These are phyloP conservation scores for Dipus sagitta DNA, from an alignment of 2,797 vertebrate genomes.

Conservation along the genomic window DNA sequence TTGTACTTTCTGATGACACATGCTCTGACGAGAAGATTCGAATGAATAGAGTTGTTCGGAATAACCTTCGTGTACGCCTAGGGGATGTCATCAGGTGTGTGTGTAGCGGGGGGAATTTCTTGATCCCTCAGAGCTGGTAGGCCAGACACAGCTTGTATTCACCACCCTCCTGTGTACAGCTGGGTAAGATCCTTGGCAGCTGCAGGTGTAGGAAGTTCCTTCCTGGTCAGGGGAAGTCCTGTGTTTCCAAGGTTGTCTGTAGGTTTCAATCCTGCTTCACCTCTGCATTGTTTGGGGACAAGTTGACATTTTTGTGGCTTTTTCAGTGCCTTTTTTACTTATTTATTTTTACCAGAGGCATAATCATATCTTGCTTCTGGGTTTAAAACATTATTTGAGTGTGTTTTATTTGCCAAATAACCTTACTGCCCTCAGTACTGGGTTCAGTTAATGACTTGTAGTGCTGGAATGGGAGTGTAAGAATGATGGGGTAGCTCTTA, in stretches of 20 bases:
- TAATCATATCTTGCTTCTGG: not conserved
- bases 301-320: constrained; percentile 35
- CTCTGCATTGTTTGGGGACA: constrained; percentile 7
- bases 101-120: constrained; percentile 27
- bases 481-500: not conserved
- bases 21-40: constrained; percentile 99
- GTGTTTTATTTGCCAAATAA: not conserved
- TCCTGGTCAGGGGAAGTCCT: not conserved
- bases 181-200: not conserved
- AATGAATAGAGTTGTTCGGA: constrained; percentile 99
- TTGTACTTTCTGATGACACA: constrained; percentile 98
- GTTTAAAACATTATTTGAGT: constrained; percentile 37
- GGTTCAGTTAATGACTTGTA: constrained; percentile 45
- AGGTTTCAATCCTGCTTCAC: constrained; percentile 34
- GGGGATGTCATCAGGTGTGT: constrained; percentile 98
- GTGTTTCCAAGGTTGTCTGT: constrained; percentile 14
- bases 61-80: constrained; percentile 97
- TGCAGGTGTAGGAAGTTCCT: constrained; percentile 37
- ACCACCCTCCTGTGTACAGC: not conserved
- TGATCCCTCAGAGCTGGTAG: constrained; percentile 63
- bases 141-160: constrained; percentile 31
- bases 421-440: not conserved
- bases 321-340: not conserved
- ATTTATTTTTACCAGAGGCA: not conserved
- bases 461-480: no score